Evolutionary conservation across 2,888 invertebrate species (phyloP).

Genomic region (Lochmaea capreae): DNA sequence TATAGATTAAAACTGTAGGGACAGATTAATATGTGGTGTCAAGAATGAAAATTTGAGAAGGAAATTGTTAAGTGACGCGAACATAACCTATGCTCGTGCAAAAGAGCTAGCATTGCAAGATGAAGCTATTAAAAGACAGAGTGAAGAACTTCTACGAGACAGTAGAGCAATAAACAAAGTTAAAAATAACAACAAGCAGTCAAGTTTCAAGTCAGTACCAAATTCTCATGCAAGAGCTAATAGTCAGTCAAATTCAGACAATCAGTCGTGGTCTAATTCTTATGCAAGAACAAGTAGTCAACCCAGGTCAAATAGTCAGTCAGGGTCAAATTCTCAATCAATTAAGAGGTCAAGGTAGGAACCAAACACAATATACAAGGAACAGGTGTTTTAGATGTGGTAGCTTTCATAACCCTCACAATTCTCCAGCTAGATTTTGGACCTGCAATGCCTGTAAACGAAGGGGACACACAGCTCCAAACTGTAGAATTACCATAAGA

Average conservation of each 20-base stretch:
- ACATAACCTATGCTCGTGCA: conserved; percentile 19
- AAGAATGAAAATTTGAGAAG: conserved; percentile 20
- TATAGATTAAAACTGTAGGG: conserved; percentile 1
- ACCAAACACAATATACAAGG: background rate
- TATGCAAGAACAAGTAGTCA: conserved; percentile 6
- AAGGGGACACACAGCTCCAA: conserved; percentile 18
- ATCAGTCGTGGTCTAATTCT: too few species aligned
- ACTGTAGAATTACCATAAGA: conserved; percentile 15
- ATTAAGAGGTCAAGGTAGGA: background rate
- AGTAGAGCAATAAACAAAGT: conserved; percentile 1
- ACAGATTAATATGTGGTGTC: conserved; percentile 21
- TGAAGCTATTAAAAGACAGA: conserved; percentile 19
- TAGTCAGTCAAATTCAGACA: too few species aligned
- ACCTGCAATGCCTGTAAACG: conserved; percentile 20
- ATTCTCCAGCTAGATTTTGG: conserved; percentile 16
- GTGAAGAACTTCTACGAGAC: conserved; percentile 10
- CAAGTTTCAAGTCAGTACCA: background rate
- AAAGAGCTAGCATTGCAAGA: conserved; percentile 17
- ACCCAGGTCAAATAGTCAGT: conserved; percentile 3
- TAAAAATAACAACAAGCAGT: background rate
- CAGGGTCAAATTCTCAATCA: background rate
- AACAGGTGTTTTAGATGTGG: conserved; percentile 19
- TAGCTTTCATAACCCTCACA: conserved; percentile 11
- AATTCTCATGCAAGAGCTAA: too few species aligned
- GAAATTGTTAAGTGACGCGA: conserved; percentile 12